phyloP scores from a whole-genome alignment of 2,888 invertebrate genomes.

The Netelia virgata region DNA sequence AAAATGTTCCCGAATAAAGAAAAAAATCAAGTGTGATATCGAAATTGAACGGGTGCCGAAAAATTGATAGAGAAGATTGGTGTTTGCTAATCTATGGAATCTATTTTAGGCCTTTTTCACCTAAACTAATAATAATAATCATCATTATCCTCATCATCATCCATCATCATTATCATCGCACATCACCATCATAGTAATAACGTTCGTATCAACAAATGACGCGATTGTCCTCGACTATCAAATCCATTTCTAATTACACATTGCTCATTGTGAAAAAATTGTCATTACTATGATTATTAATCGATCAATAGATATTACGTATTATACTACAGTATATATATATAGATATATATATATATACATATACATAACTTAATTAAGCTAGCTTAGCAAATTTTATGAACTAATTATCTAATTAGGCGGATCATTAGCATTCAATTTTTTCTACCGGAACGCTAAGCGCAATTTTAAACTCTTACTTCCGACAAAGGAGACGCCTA shows the following conservation, averaged over 20 bases:
- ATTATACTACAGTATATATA: conserved; percentile 44
- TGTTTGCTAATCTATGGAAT: conserved; percentile 8
- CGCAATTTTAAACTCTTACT: neutral
- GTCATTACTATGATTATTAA: conserved; percentile 37
- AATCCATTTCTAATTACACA: conserved; percentile 51
- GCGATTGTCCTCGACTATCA: conserved; percentile 63
- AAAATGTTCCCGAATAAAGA: neutral
- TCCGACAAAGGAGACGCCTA: neutral
- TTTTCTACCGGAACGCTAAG: neutral
- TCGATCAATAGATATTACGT: conserved; percentile 26
- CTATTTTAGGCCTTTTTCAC: conserved; percentile 39
- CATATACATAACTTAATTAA: conserved; percentile 60
- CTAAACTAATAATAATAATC: conserved; percentile 65
- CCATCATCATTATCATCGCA: too few species aligned
- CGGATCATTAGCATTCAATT: conserved; percentile 32
- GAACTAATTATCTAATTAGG: conserved; percentile 59
- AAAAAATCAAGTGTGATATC: neutral
- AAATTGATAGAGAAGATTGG: conserved; percentile 21
- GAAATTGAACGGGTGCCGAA: neutral
- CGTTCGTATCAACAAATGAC: conserved; percentile 63
- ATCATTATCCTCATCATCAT: conserved; percentile 47
- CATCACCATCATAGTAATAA: conserved; percentile 58
- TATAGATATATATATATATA: conserved; percentile 51
- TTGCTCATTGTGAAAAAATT: conserved; percentile 66
- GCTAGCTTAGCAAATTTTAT: conserved; percentile 58